Conservation (phyloP, 2,113 vertebrate genomes). For the Heterotilapia buettikoferi region DNA sequence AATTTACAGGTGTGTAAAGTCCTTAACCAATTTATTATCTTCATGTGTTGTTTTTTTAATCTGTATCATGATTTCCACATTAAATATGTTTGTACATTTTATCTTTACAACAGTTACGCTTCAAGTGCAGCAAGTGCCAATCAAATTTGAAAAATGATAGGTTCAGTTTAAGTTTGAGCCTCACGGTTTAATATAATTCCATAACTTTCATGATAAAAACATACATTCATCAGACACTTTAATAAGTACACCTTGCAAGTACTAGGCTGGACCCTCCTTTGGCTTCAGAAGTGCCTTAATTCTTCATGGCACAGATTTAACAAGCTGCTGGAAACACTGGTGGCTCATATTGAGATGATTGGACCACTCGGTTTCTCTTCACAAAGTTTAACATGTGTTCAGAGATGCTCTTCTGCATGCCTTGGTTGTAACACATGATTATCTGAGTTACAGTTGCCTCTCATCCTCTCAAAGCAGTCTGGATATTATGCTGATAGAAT, state of each 20-base stretch:
- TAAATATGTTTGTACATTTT: background rate
- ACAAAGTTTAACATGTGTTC: fast-evolving
- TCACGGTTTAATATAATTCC: background rate
- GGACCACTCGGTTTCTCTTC: fast-evolving
- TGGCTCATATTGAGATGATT: background rate
- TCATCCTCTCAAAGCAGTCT: background rate
- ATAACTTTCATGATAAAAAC: background rate
- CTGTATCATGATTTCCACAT: background rate
- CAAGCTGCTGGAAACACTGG: background rate
- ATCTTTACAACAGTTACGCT: background rate
- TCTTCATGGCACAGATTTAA: background rate
- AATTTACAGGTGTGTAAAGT: background rate
- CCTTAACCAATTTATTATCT: background rate
- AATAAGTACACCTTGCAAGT: background rate
- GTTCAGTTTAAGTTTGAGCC: background rate
- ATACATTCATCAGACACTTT: background rate
- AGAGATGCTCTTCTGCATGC: background rate
- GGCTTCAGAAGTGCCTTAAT: background rate
- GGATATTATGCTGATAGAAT: background rate
- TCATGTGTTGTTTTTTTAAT: background rate
- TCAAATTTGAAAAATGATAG: background rate
- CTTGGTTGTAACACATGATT: fast-evolving
- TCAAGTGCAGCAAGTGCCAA: fast-evolving
- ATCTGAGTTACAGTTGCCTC: background rate
- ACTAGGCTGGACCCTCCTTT: fast-evolving